Conservation (phyloP, 2,113 vertebrate genomes). For the Anser brachyrhynchus region DNA sequence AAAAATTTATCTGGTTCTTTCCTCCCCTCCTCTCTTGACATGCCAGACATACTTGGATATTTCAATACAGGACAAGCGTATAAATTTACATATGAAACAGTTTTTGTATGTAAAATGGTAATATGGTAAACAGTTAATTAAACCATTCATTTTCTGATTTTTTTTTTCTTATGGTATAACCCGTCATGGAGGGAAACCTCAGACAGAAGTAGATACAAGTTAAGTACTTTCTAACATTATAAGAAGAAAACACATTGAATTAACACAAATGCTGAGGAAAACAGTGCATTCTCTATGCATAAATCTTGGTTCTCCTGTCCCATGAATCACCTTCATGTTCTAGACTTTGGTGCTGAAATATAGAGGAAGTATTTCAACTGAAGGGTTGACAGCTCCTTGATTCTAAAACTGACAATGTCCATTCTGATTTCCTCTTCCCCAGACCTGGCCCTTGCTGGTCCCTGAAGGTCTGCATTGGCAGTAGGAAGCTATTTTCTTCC, state of each 20-base stretch:
- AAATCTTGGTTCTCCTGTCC: not conserved
- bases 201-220: not conserved
- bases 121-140: not conserved
- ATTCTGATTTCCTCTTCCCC: not conserved
- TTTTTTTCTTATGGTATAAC: not conserved
- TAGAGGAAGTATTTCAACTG: not conserved
- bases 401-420: not conserved
- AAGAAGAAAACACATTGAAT: not conserved
- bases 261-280: not conserved
- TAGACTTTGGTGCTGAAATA: not conserved
- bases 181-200: not conserved
- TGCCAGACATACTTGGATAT: not conserved
- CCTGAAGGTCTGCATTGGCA: accelerated
- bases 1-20: not conserved
- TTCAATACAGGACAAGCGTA: not conserved
- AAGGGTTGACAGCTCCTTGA: not conserved
- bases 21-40: not conserved
- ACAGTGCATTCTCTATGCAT: not conserved
- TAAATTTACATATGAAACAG: not conserved
- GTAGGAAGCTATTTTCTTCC: not conserved
- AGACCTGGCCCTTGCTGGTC: not conserved
- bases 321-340: not conserved
- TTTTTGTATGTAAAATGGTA: too few relatives aligned
- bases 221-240: not conserved
- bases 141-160: not conserved